Evolutionary conservation across 2,888 invertebrate genomes (phyloP).

Genomic region (Myathropa florea): DNA sequence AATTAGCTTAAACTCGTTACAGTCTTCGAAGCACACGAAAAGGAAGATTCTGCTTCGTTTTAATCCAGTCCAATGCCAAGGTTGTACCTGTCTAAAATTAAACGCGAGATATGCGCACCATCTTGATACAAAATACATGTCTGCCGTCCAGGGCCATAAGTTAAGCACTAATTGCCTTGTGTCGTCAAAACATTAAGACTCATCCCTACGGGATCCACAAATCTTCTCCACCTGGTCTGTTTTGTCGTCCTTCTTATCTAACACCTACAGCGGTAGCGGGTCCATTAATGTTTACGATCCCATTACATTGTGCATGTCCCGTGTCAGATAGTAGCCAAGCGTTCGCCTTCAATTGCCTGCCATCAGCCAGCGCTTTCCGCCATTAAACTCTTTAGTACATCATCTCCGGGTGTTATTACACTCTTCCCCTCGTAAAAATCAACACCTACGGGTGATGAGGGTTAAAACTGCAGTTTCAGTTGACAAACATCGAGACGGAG

Average conservation of each 20-base stretch:
- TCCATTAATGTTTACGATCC: slow-evolving; percentile 40
- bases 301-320: slow-evolving; percentile 31
- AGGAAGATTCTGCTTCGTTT: too few relatives aligned
- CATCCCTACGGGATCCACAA: too few relatives aligned
- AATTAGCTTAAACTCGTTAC: too few relatives aligned
- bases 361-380: background rate
- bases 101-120: too few relatives aligned
- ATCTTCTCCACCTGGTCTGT: background rate
- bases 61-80: too few relatives aligned
- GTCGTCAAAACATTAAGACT: background rate
- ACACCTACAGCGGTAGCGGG: slow-evolving; percentile 26
- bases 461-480: slow-evolving; percentile 52
- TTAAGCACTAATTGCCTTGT: background rate
- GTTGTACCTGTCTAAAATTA: too few relatives aligned
- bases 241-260: slow-evolving; percentile 2
- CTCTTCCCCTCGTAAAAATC: slow-evolving; percentile 44
- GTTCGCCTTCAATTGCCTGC: background rate
- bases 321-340: slow-evolving; percentile 20
- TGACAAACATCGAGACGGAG: slow-evolving; percentile 18
- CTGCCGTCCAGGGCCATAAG: background rate
- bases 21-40: too few relatives aligned
- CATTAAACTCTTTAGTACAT: slow-evolving; percentile 45
- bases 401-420: slow-evolving; percentile 31
- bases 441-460: slow-evolving; percentile 35
- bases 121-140: too few relatives aligned